Conservation (phyloP, 2,888 invertebrate species). For the Volucella bombylans region DNA sequence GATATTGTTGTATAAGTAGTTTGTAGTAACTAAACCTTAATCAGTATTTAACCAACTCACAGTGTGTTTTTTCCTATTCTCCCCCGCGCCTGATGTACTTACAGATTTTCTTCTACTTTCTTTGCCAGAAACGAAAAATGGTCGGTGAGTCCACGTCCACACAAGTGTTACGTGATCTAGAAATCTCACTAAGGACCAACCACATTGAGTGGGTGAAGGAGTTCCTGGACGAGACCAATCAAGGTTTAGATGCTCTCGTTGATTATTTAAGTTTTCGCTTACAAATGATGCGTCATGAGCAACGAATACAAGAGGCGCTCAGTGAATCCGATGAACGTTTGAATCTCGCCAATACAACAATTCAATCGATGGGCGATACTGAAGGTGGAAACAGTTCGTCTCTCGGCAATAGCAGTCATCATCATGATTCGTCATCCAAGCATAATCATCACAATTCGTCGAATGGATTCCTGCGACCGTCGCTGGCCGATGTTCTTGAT, state of each 20-base stretch:
- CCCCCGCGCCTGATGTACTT: slow-evolving; percentile 77
- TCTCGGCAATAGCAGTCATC: too few relatives aligned
- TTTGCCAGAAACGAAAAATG: slow-evolving; percentile 96
- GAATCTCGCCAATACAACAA: slow-evolving; percentile 78
- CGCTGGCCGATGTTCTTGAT: slow-evolving; percentile 85
- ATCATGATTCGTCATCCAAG: slow-evolving; percentile 75
- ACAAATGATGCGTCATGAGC: slow-evolving; percentile 96
- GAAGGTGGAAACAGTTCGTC: too few relatives aligned
- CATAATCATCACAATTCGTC: slow-evolving; percentile 65
- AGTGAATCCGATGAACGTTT: slow-evolving; percentile 90
- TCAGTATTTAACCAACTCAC: slow-evolving; percentile 72
- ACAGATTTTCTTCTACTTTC: slow-evolving; percentile 83
- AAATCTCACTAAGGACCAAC: slow-evolving; percentile 99
- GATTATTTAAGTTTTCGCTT: slow-evolving; percentile 98
- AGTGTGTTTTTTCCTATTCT: slow-evolving; percentile 67
- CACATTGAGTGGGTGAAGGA: slow-evolving; percentile 99
- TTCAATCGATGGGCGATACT: slow-evolving; percentile 76
- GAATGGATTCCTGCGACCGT: slow-evolving; percentile 83
- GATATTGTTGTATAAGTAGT: slow-evolving; percentile 39
- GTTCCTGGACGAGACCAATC: slow-evolving; percentile 97
- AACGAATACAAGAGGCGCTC: slow-evolving; percentile 89
- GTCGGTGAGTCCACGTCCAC: slow-evolving; percentile 98
- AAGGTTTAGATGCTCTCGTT: slow-evolving; percentile 97
- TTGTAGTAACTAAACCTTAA: slow-evolving; percentile 66
- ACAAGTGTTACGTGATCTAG: slow-evolving; percentile 98